phyloP scores from a whole-genome alignment of 2,113 vertebrate species.

The Raja brachyura region DNA sequence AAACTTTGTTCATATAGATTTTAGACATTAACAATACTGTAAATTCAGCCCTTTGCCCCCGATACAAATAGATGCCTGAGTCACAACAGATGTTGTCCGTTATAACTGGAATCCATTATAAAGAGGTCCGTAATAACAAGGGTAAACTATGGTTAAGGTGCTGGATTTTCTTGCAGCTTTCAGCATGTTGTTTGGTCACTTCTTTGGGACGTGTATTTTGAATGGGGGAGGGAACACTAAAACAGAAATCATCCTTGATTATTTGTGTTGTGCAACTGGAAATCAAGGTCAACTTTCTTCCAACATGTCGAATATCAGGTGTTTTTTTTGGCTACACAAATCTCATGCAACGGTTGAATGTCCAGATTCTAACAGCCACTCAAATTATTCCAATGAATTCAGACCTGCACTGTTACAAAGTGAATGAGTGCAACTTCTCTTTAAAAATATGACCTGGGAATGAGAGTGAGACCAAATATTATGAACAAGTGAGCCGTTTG shows the following conservation, averaged over 20 bases:
- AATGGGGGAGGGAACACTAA: not conserved
- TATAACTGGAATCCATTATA: too few relatives aligned
- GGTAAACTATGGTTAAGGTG: not conserved
- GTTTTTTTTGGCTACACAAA: not conserved
- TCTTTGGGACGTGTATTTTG: not conserved
- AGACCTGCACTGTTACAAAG: not conserved
- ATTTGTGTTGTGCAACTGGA: too few relatives aligned
- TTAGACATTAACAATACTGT: too few relatives aligned
- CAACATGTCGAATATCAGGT: not conserved
- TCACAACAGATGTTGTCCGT: too few relatives aligned
- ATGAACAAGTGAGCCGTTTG: not conserved
- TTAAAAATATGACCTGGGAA: not conserved
- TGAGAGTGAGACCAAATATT: not conserved
- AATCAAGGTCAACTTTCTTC: too few relatives aligned
- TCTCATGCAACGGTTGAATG: not conserved
- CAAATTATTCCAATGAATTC: not conserved
- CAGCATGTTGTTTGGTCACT: not conserved
- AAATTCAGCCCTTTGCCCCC: too few relatives aligned
- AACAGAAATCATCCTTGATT: too few relatives aligned
- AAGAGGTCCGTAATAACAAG: too few relatives aligned
- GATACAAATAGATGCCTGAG: too few relatives aligned
- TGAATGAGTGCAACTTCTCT: not conserved
- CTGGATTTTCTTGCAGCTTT: not conserved
- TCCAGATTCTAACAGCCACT: constrained; percentile 19
- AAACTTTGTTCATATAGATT: too few relatives aligned